Evolutionary conservation across 2,888 invertebrate genomes (phyloP).

Genomic region (Rhingia campestris): DNA sequence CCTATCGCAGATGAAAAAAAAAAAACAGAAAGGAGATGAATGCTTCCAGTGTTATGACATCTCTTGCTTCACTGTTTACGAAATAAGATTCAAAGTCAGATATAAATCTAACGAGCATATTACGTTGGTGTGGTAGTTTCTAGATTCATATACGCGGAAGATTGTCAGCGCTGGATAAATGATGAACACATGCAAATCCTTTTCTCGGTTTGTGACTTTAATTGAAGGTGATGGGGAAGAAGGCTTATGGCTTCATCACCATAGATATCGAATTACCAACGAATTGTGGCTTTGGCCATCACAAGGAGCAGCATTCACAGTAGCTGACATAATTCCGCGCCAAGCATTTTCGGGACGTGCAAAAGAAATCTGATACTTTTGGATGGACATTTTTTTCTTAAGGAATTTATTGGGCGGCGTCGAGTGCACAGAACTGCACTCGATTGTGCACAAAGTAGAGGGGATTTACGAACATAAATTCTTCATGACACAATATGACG

Average conservation of each 20-base stretch:
- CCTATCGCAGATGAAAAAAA: slow-evolving; percentile 55
- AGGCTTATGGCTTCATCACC: slow-evolving; percentile 28
- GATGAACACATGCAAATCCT: slow-evolving; percentile 53
- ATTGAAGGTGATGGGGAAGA: slow-evolving; percentile 41
- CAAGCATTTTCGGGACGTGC: slow-evolving; percentile 39
- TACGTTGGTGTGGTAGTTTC: slow-evolving; percentile 25
- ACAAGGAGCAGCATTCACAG: slow-evolving; percentile 8
- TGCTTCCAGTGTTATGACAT: slow-evolving; percentile 72
- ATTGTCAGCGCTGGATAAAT: slow-evolving; percentile 38
- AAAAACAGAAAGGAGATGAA: slow-evolving; percentile 55
- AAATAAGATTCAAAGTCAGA: slow-evolving; percentile 42
- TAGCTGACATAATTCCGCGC: slow-evolving; percentile 43
- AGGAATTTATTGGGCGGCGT: slow-evolving; percentile 3
- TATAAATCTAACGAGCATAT: slow-evolving; percentile 43
- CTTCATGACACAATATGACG: slow-evolving; percentile 17
- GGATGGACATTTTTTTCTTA: slow-evolving; percentile 14
- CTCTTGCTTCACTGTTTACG: slow-evolving; percentile 57
- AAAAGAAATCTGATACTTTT: slow-evolving; percentile 53
- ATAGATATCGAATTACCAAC: slow-evolving; percentile 55
- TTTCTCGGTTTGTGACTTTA: slow-evolving; percentile 50
- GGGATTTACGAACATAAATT: slow-evolving; percentile 9
- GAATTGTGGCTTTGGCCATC: slow-evolving; percentile 18
- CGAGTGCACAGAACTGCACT: neutral
- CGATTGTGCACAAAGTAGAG: neutral
- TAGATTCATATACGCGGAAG: slow-evolving; percentile 18